Base-by-base conservation (phyloP, 1,140 invertebrate species). In the Sitobion miscanthi region DNA sequence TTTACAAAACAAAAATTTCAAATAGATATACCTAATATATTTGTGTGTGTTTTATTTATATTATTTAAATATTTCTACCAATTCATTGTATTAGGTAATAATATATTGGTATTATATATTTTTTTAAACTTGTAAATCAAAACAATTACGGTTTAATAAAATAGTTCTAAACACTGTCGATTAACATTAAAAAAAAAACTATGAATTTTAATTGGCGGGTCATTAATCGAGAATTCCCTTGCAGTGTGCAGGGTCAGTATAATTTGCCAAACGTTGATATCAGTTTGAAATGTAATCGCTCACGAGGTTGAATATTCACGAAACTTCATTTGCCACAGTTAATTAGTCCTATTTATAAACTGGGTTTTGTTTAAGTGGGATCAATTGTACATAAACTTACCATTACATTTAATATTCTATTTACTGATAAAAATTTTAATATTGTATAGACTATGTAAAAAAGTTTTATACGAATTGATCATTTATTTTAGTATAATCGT, bases 301-400 rank as follows among this genome's bases (percentile, higher is more conserved):
- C 23, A 42, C 42, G 38, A 25, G 2, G 23, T 42, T 42, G 23
- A 86, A 86, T 86, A 86, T 86, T 86, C 83, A 86, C 38, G 42
- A 86, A 86, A 86, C 83, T 30, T 86, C 9, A 42, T 45, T 86
- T 86, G 45, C 38, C 42, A 86, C 30, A 42, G 38, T 86, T 86
- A 86, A 86, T 86, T 86, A 86, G 38, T 86, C 23, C 42, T 25
- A 86, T 86, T 86, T 30, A 86, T 30, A 86, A 42, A 86, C 23
- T 86, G 21, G 5, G 83, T 86, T 86, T 86, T 86, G 21, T 86
- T 86, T 86, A 86, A 86, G 83, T 86, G 83, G 38, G 38, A 86
- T 86, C 83, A 45, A 86, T 86, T 86, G 83, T 86, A 86, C 9
- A 25, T 42, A 86, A 11, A 86, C 23, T 86, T 25, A 86, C 6